These are phyloP conservation scores for Formica aserva DNA, from an alignment of 2,888 invertebrate species.

Conservation along the genomic window DNA sequence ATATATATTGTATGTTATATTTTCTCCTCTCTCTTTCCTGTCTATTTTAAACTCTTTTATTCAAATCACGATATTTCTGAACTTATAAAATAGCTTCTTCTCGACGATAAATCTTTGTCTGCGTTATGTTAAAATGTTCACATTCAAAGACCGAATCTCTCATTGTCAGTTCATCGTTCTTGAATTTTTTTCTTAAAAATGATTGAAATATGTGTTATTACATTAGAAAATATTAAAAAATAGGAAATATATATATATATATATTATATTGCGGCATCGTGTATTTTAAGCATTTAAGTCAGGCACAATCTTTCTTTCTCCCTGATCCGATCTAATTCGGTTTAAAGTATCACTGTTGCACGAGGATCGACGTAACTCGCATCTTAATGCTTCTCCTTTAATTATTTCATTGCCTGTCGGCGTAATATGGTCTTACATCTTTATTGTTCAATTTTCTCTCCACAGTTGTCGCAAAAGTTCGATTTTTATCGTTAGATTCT, in stretches of 20 bases:
- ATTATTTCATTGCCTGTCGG: conserved; percentile 5
- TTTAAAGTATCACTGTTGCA: conserved; percentile 1
- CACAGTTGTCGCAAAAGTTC: not conserved
- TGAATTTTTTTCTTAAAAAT: not conserved
- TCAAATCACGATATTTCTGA: not conserved
- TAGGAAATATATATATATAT: no score
- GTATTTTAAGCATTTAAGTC: not conserved
- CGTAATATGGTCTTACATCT: not conserved
- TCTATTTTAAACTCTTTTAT: not conserved
- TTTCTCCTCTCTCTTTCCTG: not conserved
- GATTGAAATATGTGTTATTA: not conserved
- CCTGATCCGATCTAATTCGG: conserved; percentile 7
- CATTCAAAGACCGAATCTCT: not conserved
- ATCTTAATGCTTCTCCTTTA: not conserved
- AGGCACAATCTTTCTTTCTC: not conserved
- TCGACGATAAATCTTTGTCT: conserved; percentile 4
- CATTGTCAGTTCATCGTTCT: not conserved
- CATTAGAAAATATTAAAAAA: not conserved
- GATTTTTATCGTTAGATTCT: conserved; percentile 1
- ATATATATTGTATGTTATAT: not conserved
- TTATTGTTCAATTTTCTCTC: conserved; percentile 17
- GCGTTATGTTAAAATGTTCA: not conserved
- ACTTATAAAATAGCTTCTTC: not conserved
- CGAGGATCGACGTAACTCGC: not conserved
- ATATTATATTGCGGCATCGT: not conserved